Conservation (phyloP, 2,888 invertebrate species). For the Andrena chrysosceles region DNA sequence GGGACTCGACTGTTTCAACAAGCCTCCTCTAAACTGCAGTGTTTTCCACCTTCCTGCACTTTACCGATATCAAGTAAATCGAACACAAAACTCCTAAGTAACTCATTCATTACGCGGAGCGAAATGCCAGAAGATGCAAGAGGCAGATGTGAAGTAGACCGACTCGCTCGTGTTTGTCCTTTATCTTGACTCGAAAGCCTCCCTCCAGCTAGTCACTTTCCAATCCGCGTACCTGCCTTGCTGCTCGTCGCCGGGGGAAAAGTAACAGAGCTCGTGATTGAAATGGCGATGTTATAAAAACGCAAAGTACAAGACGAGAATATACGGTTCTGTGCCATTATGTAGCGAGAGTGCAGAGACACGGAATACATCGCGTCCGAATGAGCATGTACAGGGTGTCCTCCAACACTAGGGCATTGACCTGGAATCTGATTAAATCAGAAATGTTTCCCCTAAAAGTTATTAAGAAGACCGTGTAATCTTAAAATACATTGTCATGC, state of each 20-base stretch:
- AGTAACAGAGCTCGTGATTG: neutral
- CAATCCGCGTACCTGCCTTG: neutral
- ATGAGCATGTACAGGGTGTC: neutral
- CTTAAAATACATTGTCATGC: no score
- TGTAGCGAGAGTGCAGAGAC: neutral
- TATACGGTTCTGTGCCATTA: conserved; percentile 12
- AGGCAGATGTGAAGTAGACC: neutral
- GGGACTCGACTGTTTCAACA: no score
- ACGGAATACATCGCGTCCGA: neutral
- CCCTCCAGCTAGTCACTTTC: neutral
- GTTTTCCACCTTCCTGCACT: no score
- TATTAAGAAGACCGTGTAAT: no score
- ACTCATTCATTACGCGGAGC: neutral
- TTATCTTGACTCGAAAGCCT: neutral
- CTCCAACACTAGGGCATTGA: no score
- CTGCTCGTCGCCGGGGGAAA: neutral
- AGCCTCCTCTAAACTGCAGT: no score
- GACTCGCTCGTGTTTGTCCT: neutral
- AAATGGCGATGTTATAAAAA: conserved; percentile 20
- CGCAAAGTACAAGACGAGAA: conserved; percentile 1
- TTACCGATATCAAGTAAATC: neutral
- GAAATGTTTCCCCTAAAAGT: no score
- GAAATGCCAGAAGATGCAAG: neutral
- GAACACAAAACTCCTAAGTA: neutral
- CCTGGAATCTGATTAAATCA: no score